phyloP scores from a whole-genome alignment of 2,888 invertebrate species.

The Ctena decussata region DNA sequence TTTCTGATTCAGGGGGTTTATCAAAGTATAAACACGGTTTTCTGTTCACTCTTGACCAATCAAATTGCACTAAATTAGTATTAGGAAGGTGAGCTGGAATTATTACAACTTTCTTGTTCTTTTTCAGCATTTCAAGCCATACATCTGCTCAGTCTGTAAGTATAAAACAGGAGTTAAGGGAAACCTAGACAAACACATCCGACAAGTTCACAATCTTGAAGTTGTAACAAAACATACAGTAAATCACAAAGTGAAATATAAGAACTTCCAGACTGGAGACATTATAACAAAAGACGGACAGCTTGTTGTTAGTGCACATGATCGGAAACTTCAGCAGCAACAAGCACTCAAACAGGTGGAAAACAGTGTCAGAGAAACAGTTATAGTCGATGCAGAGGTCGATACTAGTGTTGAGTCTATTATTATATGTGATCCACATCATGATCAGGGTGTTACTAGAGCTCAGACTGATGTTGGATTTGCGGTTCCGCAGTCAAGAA shows the following conservation, averaged over 20 bases:
- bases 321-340: conserved; percentile 45
- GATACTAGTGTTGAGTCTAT: background rate
- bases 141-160: conserved; percentile 63
- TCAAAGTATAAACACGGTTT: too few species aligned
- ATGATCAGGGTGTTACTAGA: too few species aligned
- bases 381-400: background rate
- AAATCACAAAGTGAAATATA: conserved; percentile 60
- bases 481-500: too few species aligned
- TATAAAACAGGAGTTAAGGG: conserved; percentile 69
- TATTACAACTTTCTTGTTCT: background rate
- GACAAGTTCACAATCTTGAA: conserved; percentile 61
- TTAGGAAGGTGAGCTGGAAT: too few species aligned
- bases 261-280: conserved; percentile 59
- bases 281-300: conserved; percentile 62
- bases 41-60: too few species aligned
- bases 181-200: conserved; percentile 68
- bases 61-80: too few species aligned
- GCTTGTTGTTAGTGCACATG: conserved; percentile 51
- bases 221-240: conserved; percentile 68
- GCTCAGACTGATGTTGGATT: too few species aligned
- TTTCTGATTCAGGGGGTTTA: too few species aligned
- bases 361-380: background rate
- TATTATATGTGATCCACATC: background rate
- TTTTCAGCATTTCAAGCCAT: conserved; percentile 66
- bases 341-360: background rate